These are phyloP conservation scores for Cordilura impudica DNA, from an alignment of 2,888 invertebrate genomes.

Conservation along the genomic window DNA sequence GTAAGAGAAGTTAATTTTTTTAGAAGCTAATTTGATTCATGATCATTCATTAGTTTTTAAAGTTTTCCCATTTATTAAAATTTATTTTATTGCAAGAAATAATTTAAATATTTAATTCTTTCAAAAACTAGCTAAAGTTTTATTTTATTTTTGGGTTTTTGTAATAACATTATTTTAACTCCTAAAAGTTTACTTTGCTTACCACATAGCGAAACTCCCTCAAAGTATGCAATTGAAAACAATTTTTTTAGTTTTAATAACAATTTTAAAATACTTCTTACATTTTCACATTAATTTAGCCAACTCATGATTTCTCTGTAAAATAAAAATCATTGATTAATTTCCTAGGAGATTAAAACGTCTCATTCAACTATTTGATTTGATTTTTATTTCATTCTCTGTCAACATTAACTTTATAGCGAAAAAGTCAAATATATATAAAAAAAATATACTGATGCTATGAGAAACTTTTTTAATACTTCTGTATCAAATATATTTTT, in stretches of 20 bases:
- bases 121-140: no score
- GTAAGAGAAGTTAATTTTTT: no score
- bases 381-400: slow-evolving; percentile 17
- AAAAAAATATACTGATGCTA: slow-evolving; percentile 37
- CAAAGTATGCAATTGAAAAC: neutral
- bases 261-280: no score
- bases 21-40: no score
- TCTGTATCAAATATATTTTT: slow-evolving; percentile 1
- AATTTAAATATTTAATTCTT: no score
- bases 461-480: slow-evolving; percentile 49
- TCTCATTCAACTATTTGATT: slow-evolving; percentile 40
- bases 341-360: slow-evolving; percentile 51
- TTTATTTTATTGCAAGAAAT: no score
- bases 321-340: slow-evolving; percentile 45
- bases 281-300: neutral
- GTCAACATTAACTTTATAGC: neutral
- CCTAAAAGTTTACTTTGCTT: neutral
- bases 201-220: neutral
- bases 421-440: slow-evolving; percentile 48
- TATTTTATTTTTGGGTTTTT: no score
- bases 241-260: neutral
- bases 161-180: no score
- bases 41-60: no score
- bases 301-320: neutral
- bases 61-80: no score